phyloP scores from a whole-genome alignment of 2,888 invertebrate genomes.

The Polyploca ridens region DNA sequence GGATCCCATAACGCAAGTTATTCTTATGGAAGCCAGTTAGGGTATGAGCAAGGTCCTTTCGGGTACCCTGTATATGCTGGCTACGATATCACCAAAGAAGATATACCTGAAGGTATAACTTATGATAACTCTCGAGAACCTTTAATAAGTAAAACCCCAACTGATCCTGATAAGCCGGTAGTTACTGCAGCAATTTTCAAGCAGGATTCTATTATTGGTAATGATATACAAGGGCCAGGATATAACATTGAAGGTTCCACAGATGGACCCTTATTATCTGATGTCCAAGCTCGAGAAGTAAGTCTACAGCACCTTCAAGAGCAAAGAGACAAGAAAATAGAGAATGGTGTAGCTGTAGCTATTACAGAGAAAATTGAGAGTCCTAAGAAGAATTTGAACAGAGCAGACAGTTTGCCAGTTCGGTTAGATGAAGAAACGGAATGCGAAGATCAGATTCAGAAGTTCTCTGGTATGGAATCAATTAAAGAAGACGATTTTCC shows the following conservation, averaged over 20 bases:
- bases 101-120: conserved; percentile 61
- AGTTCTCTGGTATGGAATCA: conserved; percentile 58
- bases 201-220: conserved; percentile 83
- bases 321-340: conserved; percentile 66
- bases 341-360: conserved; percentile 69
- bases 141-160: conserved; percentile 74
- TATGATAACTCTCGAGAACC: conserved; percentile 79
- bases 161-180: conserved; percentile 86
- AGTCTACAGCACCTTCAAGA: conserved; percentile 75
- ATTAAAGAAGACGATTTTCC: conserved; percentile 72
- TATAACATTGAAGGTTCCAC: conserved; percentile 81
- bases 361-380: conserved; percentile 67
- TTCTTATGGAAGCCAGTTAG: conserved; percentile 91
- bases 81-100: conserved; percentile 77
- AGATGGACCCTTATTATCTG: conserved; percentile 79
- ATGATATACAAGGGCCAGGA: conserved; percentile 73
- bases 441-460: conserved; percentile 38
- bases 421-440: conserved; percentile 77
- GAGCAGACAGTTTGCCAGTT: conserved; percentile 83
- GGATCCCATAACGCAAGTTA: conserved; percentile 90
- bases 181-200: conserved; percentile 89
- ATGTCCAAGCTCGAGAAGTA: conserved; percentile 77
- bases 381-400: conserved; percentile 76
- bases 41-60: conserved; percentile 89
- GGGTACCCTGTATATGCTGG: conserved; percentile 88